Percentiles rank a stretch among this genome's conserved stretches.
Evolutionary conservation across 2,797 vertebrate species (phyloP).

Genomic region (Macrochelys suwanniensis): DNA sequence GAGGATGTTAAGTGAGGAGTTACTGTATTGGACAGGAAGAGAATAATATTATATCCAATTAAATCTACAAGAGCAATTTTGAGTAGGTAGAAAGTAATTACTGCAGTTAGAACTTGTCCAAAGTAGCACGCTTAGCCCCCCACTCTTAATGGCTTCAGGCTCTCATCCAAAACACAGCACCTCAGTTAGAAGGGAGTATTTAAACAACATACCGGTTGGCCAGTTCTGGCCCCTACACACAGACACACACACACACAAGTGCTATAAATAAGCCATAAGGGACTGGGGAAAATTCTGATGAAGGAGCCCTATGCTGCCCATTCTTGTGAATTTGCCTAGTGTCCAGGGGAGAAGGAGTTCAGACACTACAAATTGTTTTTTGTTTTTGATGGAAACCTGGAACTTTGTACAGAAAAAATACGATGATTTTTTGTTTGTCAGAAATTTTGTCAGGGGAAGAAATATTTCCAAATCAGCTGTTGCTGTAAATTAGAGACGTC

Average conservation of each 20-base stretch:
- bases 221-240: too few relatives aligned
- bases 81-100: neutral
- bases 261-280: neutral
- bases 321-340: too few relatives aligned
- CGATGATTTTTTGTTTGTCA: too few relatives aligned
- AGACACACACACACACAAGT: neutral
- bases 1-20: too few relatives aligned
- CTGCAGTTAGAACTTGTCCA: neutral
- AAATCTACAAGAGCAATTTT: neutral
- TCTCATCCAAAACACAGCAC: neutral
- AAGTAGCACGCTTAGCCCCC: neutral
- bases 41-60: neutral
- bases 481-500: neutral
- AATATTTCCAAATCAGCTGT: neutral
- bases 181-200: too few relatives aligned
- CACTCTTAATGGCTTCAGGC: neutral
- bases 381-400: too few relatives aligned
- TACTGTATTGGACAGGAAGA: neutral
- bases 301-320: neutral
- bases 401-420: too few relatives aligned
- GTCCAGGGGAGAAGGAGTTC: too few relatives aligned
- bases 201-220: too few relatives aligned
- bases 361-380: too few relatives aligned
- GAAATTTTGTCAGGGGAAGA: neutral
- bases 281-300: neutral